These are phyloP conservation scores for Halictus quadricinctus DNA, from an alignment of 2,888 invertebrate species.

Conservation along the genomic window DNA sequence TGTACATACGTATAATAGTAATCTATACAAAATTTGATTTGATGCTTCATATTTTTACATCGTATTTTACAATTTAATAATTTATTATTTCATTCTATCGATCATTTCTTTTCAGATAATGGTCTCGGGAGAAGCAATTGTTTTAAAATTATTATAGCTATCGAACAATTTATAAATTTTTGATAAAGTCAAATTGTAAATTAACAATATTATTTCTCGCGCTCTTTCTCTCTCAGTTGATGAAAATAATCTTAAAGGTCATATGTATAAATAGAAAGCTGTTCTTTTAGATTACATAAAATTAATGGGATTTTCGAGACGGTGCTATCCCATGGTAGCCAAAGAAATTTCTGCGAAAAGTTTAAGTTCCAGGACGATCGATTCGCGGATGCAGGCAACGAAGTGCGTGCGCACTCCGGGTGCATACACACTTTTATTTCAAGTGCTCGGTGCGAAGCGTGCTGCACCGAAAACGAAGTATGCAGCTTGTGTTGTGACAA, in stretches of 20 bases:
- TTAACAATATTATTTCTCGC: background rate
- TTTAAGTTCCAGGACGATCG: constrained; percentile 40
- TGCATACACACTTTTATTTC: constrained; percentile 40
- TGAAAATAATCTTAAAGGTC: background rate
- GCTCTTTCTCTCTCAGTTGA: background rate
- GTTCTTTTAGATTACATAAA: background rate
- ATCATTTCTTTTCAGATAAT: background rate
- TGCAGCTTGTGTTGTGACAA: constrained; percentile 26
- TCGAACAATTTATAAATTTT: background rate
- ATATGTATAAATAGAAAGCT: background rate
- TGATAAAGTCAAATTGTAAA: background rate
- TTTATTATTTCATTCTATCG: background rate
- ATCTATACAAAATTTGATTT: background rate
- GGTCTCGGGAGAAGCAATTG: background rate
- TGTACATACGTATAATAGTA: background rate
- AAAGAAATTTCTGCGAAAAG: constrained; percentile 9
- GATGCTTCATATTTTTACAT: background rate
- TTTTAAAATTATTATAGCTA: background rate
- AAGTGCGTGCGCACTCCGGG: constrained; percentile 40
- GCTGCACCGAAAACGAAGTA: constrained; percentile 36
- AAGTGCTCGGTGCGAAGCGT: constrained; percentile 36
- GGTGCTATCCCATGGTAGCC: background rate
- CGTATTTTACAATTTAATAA: background rate
- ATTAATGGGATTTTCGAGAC: background rate
- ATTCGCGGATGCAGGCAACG: constrained; percentile 26